A percentile compares a stretch with the other conserved stretches of the same genome.
phyloP scores from a whole-genome alignment of 2,888 invertebrate genomes.

The Thereva unica region DNA sequence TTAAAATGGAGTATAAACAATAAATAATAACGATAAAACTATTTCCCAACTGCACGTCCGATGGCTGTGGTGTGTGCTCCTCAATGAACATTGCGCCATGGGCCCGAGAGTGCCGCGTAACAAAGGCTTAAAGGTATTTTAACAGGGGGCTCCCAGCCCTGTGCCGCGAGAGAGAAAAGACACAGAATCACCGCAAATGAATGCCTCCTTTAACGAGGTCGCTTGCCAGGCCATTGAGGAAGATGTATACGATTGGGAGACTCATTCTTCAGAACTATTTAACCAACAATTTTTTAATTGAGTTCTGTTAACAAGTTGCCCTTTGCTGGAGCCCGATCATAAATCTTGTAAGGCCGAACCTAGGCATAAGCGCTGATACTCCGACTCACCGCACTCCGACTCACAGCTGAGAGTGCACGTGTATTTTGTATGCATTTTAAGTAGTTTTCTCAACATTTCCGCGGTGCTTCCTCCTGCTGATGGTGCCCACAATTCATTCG shows the following conservation, averaged over 20 bases:
- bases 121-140: conserved; percentile 8
- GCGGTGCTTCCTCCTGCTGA: background rate
- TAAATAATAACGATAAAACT: conserved; percentile 31
- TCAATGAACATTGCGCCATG: too few species aligned
- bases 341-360: conserved; percentile 35
- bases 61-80: too few species aligned
- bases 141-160: background rate
- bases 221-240: conserved; percentile 4
- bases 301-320: conserved; percentile 41
- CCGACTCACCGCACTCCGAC: too few species aligned
- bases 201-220: conserved; percentile 16
- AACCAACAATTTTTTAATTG: conserved; percentile 40
- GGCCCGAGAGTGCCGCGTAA: conserved; percentile 19
- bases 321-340: conserved; percentile 31
- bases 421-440: too few species aligned
- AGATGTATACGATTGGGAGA: conserved; percentile 6
- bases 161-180: conserved; percentile 11
- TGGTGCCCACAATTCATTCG: conserved; percentile 11
- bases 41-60: conserved; percentile 2
- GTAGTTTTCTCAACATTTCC: too few species aligned
- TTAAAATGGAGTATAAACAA: conserved; percentile 27
- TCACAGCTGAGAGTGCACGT: too few species aligned
- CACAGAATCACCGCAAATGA: conserved; percentile 14
- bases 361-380: background rate
- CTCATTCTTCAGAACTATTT: conserved; percentile 33